Evolutionary conservation across 2,888 invertebrate species (phyloP).

Genomic region (Lasioglossum villosulum): DNA sequence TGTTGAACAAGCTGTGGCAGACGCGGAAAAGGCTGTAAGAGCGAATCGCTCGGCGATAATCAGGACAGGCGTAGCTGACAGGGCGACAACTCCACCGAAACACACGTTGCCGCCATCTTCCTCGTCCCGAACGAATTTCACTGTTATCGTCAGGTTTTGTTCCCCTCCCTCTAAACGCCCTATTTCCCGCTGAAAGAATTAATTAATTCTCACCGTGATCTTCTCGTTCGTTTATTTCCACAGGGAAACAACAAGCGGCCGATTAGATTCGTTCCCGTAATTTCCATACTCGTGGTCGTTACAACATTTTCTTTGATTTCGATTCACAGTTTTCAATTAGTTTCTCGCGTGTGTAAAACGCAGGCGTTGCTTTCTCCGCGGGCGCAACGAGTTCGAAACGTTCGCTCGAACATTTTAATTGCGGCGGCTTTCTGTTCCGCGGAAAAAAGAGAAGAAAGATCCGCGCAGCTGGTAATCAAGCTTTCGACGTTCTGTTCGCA

Average conservation of each 20-base stretch:
- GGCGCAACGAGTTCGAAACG: neutral
- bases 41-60: slow-evolving; percentile 39
- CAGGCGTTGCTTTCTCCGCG: neutral
- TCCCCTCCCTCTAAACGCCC: neutral
- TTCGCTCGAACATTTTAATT: neutral
- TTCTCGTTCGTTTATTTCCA: neutral
- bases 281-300: neutral
- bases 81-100: neutral
- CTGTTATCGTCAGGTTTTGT: neutral
- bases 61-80: slow-evolving; percentile 5
- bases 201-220: neutral
- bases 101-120: neutral
- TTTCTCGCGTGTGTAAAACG: neutral
- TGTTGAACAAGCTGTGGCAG: slow-evolving; percentile 22
- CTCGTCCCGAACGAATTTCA: neutral
- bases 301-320: neutral
- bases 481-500: slow-evolving; percentile 82
- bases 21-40: slow-evolving; percentile 29
- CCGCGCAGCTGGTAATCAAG: neutral
- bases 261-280: neutral
- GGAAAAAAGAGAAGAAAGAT: neutral
- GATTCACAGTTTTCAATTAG: neutral
- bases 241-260: neutral
- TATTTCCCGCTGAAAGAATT: neutral
- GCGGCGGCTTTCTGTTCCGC: neutral